Evolutionary conservation across 2,888 invertebrate genomes (phyloP), one percentile per base, ranked within the genome.

Genomic region (Aplocera efformata): DNA sequence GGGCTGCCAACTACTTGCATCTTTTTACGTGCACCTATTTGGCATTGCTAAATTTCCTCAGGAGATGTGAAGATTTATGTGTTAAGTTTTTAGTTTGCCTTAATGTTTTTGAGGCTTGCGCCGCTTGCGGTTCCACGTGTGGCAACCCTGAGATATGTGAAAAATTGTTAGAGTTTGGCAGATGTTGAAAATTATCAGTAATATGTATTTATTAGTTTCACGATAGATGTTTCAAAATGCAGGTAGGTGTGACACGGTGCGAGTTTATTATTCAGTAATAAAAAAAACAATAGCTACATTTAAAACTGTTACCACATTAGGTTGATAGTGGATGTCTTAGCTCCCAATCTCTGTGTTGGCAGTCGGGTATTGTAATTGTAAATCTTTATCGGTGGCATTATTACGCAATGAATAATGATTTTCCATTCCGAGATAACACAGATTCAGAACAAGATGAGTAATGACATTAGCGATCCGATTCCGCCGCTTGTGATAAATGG

Each of bases 381-480:
- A 17, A 17, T 17, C 13, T 2, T 17, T 5, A 22, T n/a, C n/a
- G 22, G n/a, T 22, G 22, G 6, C 1, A 8, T 11, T 30, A 27
- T 23, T 40, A 10, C 17, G 5, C 6, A 9, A 13, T 42, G 36
- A 45, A 28, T 39, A 39, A 49, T 49, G 39, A 32, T 39, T 25
- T 31, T 33, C 11, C 10, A 30, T 31, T 43, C 24, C 24, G 35
- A 25, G 42, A 36, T 33, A 30, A 34, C n/a, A 10, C 13, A 23
- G 24, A 23, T 42, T 39, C 49, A 39, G 42, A 45, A 36, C 33
- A 42, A 28, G 37, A 41, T 48, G 44, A 43, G 44, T 44, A 31
- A 43, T 41, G 48, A 30, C 26, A 30, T 17, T 40, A 6, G 24
- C 10, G 17, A 1, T 9, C 21, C 13, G 31, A 27, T 25, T 20